A percentile compares a stretch with the other conserved stretches of the same genome.
phyloP scores from a whole-genome alignment of 2,888 invertebrate genomes.

The Stegana nigrithorax region DNA sequence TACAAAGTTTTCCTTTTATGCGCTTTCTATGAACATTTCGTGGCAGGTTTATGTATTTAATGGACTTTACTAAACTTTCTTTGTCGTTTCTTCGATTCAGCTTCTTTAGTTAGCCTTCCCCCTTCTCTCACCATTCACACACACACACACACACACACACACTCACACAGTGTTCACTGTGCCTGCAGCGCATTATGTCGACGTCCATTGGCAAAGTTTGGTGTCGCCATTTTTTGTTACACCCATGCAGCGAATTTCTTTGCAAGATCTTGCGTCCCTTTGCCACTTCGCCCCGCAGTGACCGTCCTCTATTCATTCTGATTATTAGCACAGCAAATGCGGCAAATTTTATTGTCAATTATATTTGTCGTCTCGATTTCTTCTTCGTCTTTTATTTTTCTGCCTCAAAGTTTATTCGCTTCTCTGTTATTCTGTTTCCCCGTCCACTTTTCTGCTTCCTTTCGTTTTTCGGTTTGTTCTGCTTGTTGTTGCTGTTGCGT shows the following conservation, averaged over 20 bases:
- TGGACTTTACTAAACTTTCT: slow-evolving; percentile 60
- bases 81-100: slow-evolving; percentile 24
- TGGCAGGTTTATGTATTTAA: slow-evolving; percentile 65
- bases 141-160: too few species aligned
- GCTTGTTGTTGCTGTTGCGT: background rate
- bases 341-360: slow-evolving; percentile 35
- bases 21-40: slow-evolving; percentile 62
- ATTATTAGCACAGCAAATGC: slow-evolving; percentile 47
- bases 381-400: background rate
- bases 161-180: too few species aligned
- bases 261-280: too few species aligned
- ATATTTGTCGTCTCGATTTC: slow-evolving; percentile 14
- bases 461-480: background rate
- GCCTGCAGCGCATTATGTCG: slow-evolving; percentile 38
- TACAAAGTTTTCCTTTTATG: slow-evolving; percentile 55
- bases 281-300: slow-evolving; percentile 30
- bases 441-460: background rate
- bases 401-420: background rate
- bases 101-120: too few species aligned
- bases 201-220: slow-evolving; percentile 55
- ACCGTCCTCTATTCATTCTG: slow-evolving; percentile 44
- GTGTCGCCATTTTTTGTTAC: slow-evolving; percentile 54
- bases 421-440: background rate
- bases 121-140: too few species aligned
- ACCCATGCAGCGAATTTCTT: background rate